phyloP scores from a whole-genome alignment of 2,888 invertebrate genomes.

The Caenorhabditis sinica region DNA sequence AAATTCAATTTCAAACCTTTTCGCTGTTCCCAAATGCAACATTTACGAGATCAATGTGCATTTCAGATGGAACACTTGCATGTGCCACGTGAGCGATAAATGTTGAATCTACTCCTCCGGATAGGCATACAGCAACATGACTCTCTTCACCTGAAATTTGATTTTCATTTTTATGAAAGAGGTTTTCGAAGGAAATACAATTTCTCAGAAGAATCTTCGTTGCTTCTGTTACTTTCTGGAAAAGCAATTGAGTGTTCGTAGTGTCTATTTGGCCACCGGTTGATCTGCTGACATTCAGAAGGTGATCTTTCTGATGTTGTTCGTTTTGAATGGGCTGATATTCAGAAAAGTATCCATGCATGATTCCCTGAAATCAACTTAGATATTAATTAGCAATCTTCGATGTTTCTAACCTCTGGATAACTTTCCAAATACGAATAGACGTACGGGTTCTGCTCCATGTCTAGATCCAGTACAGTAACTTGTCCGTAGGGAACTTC shows the following conservation, averaged over 20 bases:
- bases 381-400: neutral
- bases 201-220: slow-evolving; percentile 45
- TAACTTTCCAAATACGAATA: slow-evolving; percentile 58
- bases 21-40: slow-evolving; percentile 75
- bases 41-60: slow-evolving; percentile 79
- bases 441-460: neutral
- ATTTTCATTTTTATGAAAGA: neutral
- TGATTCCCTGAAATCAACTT: slow-evolving; percentile 8
- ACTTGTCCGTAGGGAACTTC: slow-evolving; percentile 71
- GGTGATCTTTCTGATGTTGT: slow-evolving; percentile 11
- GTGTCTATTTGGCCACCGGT: slow-evolving; percentile 13
- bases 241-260: slow-evolving; percentile 12
- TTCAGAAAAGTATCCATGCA: slow-evolving; percentile 13
- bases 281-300: slow-evolving; percentile 43
- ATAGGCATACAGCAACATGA: slow-evolving; percentile 91
- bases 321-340: neutral
- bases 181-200: slow-evolving; percentile 7
- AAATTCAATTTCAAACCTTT: slow-evolving; percentile 24
- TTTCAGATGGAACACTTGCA: slow-evolving; percentile 86
- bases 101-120: slow-evolving; percentile 97
- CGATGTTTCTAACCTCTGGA: slow-evolving; percentile 43
- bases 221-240: slow-evolving; percentile 26
- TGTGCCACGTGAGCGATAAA: slow-evolving; percentile 88
- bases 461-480: slow-evolving; percentile 30
- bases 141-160: slow-evolving; percentile 15